Base-by-base conservation (phyloP, 1,140 invertebrate genomes). In the Melanaphis sacchari region DNA sequence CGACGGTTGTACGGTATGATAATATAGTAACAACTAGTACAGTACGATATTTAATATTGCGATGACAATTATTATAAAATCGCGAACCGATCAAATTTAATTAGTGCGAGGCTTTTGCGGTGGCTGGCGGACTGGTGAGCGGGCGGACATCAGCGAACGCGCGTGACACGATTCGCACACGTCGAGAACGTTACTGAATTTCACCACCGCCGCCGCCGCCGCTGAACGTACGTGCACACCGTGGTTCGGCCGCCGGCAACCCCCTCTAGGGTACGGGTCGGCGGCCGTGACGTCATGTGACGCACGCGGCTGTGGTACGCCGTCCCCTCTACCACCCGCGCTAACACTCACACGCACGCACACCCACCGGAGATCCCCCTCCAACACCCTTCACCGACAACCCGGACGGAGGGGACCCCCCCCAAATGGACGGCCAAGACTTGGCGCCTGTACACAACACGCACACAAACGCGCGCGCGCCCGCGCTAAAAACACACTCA, bases 241-340 rank as follows among this genome's bases (percentile, higher is more conserved):
- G 91, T 36, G 54, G 52, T 38, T 15, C 52, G 38, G 52, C 54
- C 89, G 52, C 26, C 76, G 46, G 46, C 81, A 93, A 85, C 91
- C 81, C 91, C 91, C 76, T 93, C 91, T 93, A 85, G 91, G 91
- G 91, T 93, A 93, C 91, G 91, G 52, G 89, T 66, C 46, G 52
- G 38, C 52, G 52, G 36, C 36, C 36, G 76, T 93, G 91, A 93
- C 91, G 91, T 93, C 91, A 93, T 49, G 46, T 6, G 41, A 49
- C 43, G 43, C 76, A 92, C 91, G 76, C 66, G 76, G 91, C 76
- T 7, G 41, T 49, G 6, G 6, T 38, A 15, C 91, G 91, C 22
- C 76, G 22, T 24, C 46, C 91, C 81, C 91, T n/a, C 91, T 11
- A 54, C 81, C 76, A 24, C 40, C 76, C 36, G 21, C 21, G 1